Conservation (phyloP, 2,888 invertebrate species). For the Cephus pulcher region DNA sequence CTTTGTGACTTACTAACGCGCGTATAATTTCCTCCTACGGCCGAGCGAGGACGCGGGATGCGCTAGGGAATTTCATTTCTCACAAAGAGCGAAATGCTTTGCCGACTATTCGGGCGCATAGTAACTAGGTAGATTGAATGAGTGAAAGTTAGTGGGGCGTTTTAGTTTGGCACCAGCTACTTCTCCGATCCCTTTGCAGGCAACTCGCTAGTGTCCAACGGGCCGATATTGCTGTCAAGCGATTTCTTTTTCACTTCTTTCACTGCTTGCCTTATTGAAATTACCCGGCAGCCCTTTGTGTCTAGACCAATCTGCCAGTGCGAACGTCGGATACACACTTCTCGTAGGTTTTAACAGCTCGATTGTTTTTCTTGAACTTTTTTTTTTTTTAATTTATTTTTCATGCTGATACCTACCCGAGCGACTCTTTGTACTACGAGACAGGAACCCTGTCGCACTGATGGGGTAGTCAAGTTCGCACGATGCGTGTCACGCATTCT, state of each 20-base stretch:
- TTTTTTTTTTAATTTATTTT: background rate
- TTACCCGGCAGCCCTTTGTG: background rate
- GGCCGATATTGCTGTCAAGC: background rate
- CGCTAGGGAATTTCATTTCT: background rate
- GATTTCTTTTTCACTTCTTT: background rate
- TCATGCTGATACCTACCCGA: background rate
- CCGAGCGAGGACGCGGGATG: background rate
- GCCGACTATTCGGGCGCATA: background rate
- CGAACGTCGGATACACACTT: background rate
- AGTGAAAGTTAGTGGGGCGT: background rate
- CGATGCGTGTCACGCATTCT: conserved; percentile 45
- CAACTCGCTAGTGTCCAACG: background rate
- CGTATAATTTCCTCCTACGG: background rate
- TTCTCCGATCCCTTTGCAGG: background rate
- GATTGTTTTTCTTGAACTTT: background rate
- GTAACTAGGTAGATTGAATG: background rate
- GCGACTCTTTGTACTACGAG: background rate
- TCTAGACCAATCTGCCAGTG: background rate
- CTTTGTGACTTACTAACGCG: background rate
- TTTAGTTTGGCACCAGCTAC: background rate
- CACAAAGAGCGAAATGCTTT: background rate
- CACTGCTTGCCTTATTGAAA: background rate
- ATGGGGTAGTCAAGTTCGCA: conserved; percentile 29
- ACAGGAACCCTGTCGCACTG: background rate
- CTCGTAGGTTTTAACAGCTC: background rate